These are phyloP conservation scores for Phyllotreta cruciferae DNA, from an alignment of 2,888 invertebrate genomes.

Conservation along the genomic window DNA sequence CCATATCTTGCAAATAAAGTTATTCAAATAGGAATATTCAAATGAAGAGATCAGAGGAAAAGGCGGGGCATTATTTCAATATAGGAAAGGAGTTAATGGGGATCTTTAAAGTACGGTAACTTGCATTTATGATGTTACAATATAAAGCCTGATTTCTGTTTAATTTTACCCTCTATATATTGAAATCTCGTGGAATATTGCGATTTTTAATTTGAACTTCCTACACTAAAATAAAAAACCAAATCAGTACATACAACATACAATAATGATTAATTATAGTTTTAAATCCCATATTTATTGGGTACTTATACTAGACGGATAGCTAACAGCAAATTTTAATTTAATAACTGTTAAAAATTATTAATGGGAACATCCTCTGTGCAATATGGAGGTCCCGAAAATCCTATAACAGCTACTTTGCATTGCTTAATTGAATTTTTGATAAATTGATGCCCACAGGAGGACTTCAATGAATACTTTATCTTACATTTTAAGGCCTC, in stretches of 20 bases:
- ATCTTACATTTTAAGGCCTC: conserved; percentile 15
- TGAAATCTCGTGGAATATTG: not conserved
- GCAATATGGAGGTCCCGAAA: conserved; percentile 27
- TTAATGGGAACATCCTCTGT: conserved; percentile 32
- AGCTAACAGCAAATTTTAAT: conserved; percentile 29
- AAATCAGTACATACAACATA: no score
- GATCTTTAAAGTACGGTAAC: conserved; percentile 11
- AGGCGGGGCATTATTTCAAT: conserved; percentile 24
- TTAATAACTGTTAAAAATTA: conserved; percentile 34
- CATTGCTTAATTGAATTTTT: conserved; percentile 37
- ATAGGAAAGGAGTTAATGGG: conserved; percentile 18
- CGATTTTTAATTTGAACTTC: no score
- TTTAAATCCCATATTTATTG: not conserved
- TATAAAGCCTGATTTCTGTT: conserved; percentile 8
- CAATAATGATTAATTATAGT: no score
- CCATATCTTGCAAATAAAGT: conserved; percentile 46
- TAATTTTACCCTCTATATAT: not conserved
- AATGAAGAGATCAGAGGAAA: conserved; percentile 40
- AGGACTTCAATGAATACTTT: conserved; percentile 29
- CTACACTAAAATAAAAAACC: no score
- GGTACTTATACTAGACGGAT: conserved; percentile 14
- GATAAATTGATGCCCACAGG: conserved; percentile 27
- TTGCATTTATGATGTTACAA: conserved; percentile 7
- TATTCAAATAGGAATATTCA: conserved; percentile 47
- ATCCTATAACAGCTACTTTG: conserved; percentile 33